A percentile compares a stretch with the other conserved stretches of the same genome.
phyloP scores from a whole-genome alignment of 2,888 invertebrate species.

The Syrphus vitripennis region DNA sequence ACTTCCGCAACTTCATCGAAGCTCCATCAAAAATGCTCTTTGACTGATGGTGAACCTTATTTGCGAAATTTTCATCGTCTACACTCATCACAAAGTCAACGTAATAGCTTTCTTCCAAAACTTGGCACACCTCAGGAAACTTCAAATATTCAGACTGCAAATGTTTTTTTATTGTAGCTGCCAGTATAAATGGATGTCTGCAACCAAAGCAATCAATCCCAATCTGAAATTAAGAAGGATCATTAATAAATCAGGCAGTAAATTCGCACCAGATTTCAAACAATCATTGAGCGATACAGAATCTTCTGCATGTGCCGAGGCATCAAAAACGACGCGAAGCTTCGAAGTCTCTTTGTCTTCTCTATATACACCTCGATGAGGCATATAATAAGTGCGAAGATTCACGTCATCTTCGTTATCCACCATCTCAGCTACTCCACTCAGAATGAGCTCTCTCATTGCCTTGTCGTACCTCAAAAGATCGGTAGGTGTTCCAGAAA shows the following conservation, averaged over 20 bases:
- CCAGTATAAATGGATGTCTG: neutral
- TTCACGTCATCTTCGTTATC: neutral
- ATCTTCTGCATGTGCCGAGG: neutral
- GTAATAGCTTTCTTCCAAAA: neutral
- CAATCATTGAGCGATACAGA: constrained; percentile 3
- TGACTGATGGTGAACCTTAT: neutral
- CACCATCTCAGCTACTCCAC: neutral
- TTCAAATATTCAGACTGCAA: neutral
- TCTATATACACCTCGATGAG: constrained; percentile 15
- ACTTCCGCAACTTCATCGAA: neutral
- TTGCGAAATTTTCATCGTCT: neutral
- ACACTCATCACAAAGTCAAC: neutral
- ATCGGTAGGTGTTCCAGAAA: neutral
- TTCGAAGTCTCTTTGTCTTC: constrained; percentile 12
- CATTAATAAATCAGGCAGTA: neutral
- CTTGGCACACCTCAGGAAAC: neutral
- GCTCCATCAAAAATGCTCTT: neutral
- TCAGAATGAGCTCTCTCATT: neutral
- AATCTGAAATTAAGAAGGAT: neutral
- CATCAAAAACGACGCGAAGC: constrained; percentile 4
- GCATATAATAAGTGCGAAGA: neutral
- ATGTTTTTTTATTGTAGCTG: neutral
- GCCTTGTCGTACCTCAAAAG: constrained; percentile 1
- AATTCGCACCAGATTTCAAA: neutral
- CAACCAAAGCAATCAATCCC: constrained; percentile 5